A percentile compares a stretch with the other conserved stretches of the same genome.
These are phyloP conservation scores for Eutolmus rufibarbis DNA, from an alignment of 2,888 invertebrate genomes.

Conservation along the genomic window DNA sequence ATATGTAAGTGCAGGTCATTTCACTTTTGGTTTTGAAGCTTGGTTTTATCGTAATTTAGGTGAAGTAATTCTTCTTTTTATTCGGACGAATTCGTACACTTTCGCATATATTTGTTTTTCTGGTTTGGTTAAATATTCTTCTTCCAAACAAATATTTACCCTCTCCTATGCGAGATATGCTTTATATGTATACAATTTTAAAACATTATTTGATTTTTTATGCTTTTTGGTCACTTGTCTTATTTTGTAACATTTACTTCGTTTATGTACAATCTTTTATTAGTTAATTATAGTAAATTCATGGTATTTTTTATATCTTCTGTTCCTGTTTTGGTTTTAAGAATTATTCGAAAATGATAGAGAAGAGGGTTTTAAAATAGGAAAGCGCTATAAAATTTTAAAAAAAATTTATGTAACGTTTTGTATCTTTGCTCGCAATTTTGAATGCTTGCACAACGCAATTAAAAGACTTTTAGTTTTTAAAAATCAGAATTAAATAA, in stretches of 20 bases:
- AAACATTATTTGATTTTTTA: slow-evolving; percentile 22
- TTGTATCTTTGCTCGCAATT: background rate
- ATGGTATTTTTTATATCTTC: background rate
- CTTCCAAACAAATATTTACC: slow-evolving; percentile 14
- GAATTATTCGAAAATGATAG: background rate
- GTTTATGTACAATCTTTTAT: slow-evolving; percentile 19
- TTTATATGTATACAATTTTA: slow-evolving; percentile 14
- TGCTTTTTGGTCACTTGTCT: slow-evolving; percentile 1
- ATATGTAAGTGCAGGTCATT: background rate
- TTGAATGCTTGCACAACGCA: too few species aligned
- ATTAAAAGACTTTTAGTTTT: background rate
- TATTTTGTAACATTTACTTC: slow-evolving; percentile 20
- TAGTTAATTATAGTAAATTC: slow-evolving; percentile 22
- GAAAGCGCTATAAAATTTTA: background rate
- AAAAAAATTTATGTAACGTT: too few species aligned
- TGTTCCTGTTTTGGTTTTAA: background rate
- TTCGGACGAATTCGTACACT: slow-evolving; percentile 27
- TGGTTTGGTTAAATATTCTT: background rate
- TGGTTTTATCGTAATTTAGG: background rate
- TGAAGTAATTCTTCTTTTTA: background rate
- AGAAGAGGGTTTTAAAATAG: background rate
- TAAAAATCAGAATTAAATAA: background rate
- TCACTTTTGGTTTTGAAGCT: background rate
- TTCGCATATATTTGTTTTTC: background rate
- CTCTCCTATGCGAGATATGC: slow-evolving; percentile 33